Conservation (phyloP, 64 coral and sea anemone species). For the Porites australiensis region DNA sequence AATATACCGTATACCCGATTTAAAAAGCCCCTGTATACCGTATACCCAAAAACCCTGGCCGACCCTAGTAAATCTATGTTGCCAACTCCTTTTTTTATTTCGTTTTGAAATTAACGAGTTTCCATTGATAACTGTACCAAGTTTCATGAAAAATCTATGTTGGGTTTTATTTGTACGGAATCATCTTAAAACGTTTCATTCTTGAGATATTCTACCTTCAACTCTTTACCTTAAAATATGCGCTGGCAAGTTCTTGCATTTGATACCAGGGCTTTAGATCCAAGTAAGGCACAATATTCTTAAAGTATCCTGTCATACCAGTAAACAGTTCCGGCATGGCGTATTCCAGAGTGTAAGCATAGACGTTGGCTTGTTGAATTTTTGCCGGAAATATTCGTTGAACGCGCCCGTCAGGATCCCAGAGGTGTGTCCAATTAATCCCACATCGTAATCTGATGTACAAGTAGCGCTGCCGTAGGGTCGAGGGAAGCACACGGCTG, state of each 20-base stretch:
- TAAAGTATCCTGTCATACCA: too few relatives aligned
- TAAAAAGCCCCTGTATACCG: too few relatives aligned
- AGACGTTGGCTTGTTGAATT: too few relatives aligned
- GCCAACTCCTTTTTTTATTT: constrained; percentile 6
- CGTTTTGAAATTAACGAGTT: constrained; percentile 22
- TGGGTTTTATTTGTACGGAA: constrained; percentile 13
- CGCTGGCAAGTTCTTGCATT: too few relatives aligned
- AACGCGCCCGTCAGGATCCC: constrained; percentile 35
- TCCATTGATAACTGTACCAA: constrained; percentile 35
- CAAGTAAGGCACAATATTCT: too few relatives aligned
- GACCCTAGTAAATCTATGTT: not conserved
- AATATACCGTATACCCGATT: too few relatives aligned
- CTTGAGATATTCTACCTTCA: not conserved
- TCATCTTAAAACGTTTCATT: not conserved
- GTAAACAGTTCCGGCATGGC: too few relatives aligned
- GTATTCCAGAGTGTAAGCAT: too few relatives aligned
- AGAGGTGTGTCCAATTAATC: constrained; percentile 48
- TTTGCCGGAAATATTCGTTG: constrained; percentile 50
- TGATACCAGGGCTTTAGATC: too few relatives aligned
- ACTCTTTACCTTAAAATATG: not conserved
- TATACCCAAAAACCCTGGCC: too few relatives aligned
- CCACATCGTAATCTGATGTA: constrained; percentile 69
- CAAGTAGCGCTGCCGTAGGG: constrained; percentile 57
- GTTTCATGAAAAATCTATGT: constrained; percentile 38
- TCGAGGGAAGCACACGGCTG: not conserved